Conservation (phyloP, 2,113 vertebrate genomes). For the Laterallus jamaicensis region DNA sequence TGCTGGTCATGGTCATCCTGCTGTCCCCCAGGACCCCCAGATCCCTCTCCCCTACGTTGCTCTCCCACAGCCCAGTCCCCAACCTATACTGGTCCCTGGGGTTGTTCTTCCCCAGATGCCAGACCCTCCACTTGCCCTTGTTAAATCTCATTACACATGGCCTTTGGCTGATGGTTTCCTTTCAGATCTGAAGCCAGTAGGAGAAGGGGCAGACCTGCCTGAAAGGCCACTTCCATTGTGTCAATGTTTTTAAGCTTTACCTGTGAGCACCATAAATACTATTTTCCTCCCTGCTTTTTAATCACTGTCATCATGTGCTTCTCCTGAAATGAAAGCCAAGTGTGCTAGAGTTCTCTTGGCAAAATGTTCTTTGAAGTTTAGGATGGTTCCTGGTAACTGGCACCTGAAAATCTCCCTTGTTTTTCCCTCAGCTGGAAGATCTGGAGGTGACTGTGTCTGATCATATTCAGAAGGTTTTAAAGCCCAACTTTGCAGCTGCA, state of each 20-base stretch:
- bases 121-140: no score
- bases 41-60: no score
- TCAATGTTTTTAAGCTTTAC: not conserved
- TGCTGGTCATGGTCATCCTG: no score
- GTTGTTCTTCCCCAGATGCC: no score
- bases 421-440: slow-evolving; percentile 86
- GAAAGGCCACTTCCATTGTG: not conserved
- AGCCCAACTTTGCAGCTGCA: slow-evolving; percentile 93
- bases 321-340: not conserved
- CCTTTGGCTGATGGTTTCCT: not conserved
- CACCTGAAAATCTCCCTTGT: not conserved
- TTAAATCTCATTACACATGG: accelerated
- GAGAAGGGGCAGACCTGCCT: not conserved
- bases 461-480: slow-evolving; percentile 94
- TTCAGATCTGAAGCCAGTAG: not conserved
- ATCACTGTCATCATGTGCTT: not conserved
- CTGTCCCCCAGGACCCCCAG: no score
- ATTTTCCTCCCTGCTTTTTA: no score
- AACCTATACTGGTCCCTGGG: no score
- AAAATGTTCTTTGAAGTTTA: not conserved
- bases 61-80: no score
- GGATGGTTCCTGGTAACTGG: not conserved
- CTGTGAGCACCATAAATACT: not conserved
- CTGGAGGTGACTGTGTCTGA: slow-evolving; percentile 92
- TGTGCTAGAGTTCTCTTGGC: not conserved